Percentiles rank a stretch among this genome's conserved stretches.
Evolutionary conservation across 1,140 invertebrate species (phyloP).

Genomic region (Bombus soroeensis): DNA sequence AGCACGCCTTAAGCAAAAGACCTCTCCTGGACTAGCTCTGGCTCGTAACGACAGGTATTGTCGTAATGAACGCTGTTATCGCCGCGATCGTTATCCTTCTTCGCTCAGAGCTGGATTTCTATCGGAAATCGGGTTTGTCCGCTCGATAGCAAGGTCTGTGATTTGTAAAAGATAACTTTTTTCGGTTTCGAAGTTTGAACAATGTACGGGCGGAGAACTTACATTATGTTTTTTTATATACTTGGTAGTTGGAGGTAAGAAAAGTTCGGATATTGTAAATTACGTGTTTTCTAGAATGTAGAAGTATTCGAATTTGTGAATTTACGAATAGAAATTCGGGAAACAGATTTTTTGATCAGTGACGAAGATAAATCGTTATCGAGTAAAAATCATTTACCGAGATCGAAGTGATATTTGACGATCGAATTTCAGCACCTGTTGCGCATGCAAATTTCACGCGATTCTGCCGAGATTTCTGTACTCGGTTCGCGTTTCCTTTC

Average conservation of each 20-base stretch:
- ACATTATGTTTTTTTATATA: not conserved
- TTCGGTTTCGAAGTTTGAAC: not conserved
- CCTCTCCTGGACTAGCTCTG: conserved; percentile 35
- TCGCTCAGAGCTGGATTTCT: not conserved
- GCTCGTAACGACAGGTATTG: conserved; percentile 61
- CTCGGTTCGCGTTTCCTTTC: too few relatives aligned
- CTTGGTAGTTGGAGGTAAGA: not conserved
- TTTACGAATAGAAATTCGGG: not conserved
- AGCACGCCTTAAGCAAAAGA: conserved; percentile 64
- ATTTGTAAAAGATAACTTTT: not conserved
- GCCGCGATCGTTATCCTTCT: conserved; percentile 52
- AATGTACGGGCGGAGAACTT: not conserved
- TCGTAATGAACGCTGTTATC: conserved; percentile 64
- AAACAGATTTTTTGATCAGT: not conserved
- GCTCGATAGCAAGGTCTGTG: not conserved
- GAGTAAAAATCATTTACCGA: too few relatives aligned
- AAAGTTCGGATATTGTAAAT: not conserved
- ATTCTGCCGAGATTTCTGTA: not conserved
- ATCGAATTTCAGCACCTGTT: not conserved
- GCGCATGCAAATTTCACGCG: conserved; percentile 29
- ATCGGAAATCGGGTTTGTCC: conserved; percentile 33
- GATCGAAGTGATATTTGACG: not conserved
- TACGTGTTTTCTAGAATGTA: not conserved
- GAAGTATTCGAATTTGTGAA: not conserved
- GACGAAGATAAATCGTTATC: not conserved